Conservation (phyloP, 35 echinoderm and acorn worm genomes). For the Eucidaris tribuloides region DNA sequence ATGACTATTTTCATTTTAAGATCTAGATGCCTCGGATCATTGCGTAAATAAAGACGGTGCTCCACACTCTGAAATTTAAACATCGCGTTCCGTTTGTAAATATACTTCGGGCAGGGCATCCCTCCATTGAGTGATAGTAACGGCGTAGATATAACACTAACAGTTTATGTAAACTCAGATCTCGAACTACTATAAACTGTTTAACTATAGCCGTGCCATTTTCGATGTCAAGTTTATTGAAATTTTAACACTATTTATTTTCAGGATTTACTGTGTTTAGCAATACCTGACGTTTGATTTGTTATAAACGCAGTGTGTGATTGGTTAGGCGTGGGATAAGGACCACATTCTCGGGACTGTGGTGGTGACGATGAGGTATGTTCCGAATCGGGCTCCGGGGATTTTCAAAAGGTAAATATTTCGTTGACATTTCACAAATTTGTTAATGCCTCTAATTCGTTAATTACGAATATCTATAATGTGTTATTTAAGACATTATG, state of each 20-base stretch:
- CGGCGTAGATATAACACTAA: slow-evolving; percentile 29
- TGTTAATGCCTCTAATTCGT: too few species aligned
- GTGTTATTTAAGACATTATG: too few species aligned
- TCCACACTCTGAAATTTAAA: slow-evolving; percentile 17
- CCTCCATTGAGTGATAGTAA: neutral
- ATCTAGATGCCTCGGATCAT: slow-evolving; percentile 11
- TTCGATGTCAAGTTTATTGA: slow-evolving; percentile 32
- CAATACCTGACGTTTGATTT: slow-evolving; percentile 21
- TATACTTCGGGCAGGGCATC: neutral
- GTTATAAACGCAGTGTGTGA: slow-evolving; percentile 6
- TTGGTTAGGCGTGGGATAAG: too few species aligned
- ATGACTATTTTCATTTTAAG: slow-evolving; percentile 39
- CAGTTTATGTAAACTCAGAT: slow-evolving; percentile 27
- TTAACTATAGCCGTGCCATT: slow-evolving; percentile 31
- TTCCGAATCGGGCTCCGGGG: too few species aligned
- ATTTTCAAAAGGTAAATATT: too few species aligned
- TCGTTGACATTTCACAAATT: too few species aligned
- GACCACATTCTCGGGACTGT: too few species aligned
- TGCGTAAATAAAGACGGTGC: slow-evolving; percentile 21
- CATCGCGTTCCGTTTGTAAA: slow-evolving; percentile 32
- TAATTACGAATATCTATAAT: too few species aligned
- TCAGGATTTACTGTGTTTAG: slow-evolving; percentile 35
- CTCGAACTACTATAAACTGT: slow-evolving; percentile 12
- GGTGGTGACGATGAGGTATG: too few species aligned
- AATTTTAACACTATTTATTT: slow-evolving; percentile 40